These are phyloP conservation scores for Sturnus vulgaris DNA, from an alignment of 2,113 vertebrate species.

Conservation along the genomic window DNA sequence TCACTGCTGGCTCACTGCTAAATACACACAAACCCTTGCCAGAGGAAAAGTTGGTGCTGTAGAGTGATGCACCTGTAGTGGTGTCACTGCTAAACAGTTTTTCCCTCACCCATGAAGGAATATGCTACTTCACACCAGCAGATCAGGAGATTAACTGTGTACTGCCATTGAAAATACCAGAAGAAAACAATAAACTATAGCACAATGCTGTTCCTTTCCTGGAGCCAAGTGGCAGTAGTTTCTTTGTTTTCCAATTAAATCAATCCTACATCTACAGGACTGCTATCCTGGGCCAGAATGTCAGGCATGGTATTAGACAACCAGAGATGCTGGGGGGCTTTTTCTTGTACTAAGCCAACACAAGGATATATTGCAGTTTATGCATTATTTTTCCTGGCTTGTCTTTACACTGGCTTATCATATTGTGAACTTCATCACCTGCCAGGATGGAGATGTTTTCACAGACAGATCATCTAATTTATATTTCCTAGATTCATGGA, in stretches of 20 bases:
- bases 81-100: background rate
- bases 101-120: background rate
- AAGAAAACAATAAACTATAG: background rate
- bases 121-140: background rate
- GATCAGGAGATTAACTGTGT: background rate
- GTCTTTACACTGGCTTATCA: conserved; percentile 19
- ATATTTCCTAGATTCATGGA: background rate
- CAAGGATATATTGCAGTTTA: background rate
- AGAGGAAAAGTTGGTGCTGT: background rate
- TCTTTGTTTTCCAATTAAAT: background rate
- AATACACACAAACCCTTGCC: background rate
- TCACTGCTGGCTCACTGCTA: background rate
- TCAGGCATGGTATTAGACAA: background rate
- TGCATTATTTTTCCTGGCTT: conserved; percentile 32
- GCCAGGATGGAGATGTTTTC: background rate
- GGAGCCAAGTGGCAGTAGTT: conserved; percentile 3
- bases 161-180: background rate
- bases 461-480: background rate
- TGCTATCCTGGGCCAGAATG: background rate
- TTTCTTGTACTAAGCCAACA: background rate
- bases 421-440: conserved; percentile 13
- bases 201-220: background rate
- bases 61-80: background rate
- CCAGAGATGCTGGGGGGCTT: background rate
- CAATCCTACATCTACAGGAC: background rate